These are phyloP conservation scores for Cygnus olor DNA, from an alignment of 2,797 vertebrate species.

Conservation along the genomic window DNA sequence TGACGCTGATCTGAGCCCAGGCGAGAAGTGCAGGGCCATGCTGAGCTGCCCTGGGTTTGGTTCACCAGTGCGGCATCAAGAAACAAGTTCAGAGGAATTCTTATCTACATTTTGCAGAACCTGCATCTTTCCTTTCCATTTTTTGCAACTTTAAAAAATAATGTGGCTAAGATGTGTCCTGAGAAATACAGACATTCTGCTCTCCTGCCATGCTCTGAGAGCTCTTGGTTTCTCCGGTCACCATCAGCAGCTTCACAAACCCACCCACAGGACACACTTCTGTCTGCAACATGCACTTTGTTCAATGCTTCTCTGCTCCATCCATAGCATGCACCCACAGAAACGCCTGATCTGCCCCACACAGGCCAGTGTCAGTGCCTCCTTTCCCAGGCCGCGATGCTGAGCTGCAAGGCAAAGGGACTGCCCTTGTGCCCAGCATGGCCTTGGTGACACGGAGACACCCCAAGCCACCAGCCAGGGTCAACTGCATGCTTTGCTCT, in stretches of 20 bases:
- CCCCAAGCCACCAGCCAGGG: background rate
- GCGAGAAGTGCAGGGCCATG: background rate
- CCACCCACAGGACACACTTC: background rate
- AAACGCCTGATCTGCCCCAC: background rate
- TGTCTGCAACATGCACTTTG: background rate
- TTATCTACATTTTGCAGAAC: background rate
- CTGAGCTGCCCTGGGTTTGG: background rate
- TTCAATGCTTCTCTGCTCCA: background rate
- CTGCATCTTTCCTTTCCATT: background rate
- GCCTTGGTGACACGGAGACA: fast-evolving
- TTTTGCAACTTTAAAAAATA: background rate
- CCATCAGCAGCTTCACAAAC: too few species aligned
- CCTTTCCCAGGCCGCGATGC: too few species aligned
- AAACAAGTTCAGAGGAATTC: background rate
- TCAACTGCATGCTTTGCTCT: background rate
- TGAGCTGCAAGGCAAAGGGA: background rate
- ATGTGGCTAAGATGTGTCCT: background rate
- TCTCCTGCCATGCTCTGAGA: too few species aligned
- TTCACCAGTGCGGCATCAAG: background rate
- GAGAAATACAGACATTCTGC: background rate
- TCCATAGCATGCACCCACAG: background rate
- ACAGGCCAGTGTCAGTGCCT: too few species aligned
- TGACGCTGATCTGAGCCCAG: background rate
- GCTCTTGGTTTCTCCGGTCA: too few species aligned
- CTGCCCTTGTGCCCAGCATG: background rate